phyloP scores from a whole-genome alignment of 1,140 invertebrate genomes.

The Leguminivora glycinivorella region DNA sequence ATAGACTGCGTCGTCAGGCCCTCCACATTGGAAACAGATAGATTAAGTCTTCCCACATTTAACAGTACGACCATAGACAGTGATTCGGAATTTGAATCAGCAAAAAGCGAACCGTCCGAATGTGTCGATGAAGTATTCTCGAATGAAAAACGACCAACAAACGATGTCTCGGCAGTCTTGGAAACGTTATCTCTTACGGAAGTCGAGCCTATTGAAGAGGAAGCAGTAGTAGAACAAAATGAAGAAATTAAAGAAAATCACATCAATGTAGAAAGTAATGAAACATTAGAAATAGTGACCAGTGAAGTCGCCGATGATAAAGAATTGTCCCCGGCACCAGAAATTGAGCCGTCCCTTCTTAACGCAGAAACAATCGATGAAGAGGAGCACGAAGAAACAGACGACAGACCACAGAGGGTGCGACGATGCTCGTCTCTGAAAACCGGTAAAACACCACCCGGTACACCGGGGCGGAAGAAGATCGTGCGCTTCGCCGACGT shows the following conservation, averaged over 20 bases:
- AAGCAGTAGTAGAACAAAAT: constrained; percentile 30
- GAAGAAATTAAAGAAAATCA: constrained; percentile 35
- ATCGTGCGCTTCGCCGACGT: constrained; percentile 97
- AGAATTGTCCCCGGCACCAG: constrained; percentile 55
- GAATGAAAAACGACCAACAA: constrained; percentile 48
- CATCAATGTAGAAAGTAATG: constrained; percentile 33
- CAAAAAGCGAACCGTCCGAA: constrained; percentile 64
- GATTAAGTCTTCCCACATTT: constrained; percentile 46
- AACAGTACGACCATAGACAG: constrained; percentile 55
- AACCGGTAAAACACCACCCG: constrained; percentile 94
- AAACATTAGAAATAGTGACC: constrained; percentile 54
- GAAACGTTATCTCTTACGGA: constrained; percentile 63
- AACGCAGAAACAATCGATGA: constrained; percentile 47
- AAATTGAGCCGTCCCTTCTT: constrained; percentile 58
- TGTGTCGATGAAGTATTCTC: constrained; percentile 38
- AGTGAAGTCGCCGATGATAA: constrained; percentile 56
- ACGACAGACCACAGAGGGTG: constrained; percentile 82
- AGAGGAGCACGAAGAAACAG: constrained; percentile 53
- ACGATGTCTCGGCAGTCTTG: constrained; percentile 49
- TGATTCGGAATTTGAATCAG: constrained; percentile 74
- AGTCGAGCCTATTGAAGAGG: constrained; percentile 51
- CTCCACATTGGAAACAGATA: constrained; percentile 42
- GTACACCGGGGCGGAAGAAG: constrained; percentile 93
- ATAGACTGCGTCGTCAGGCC: constrained; percentile 49
- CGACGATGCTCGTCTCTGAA: constrained; percentile 92